A percentile compares a stretch with the other conserved stretches of the same genome.
Conservation (phyloP, 2,797 vertebrate genomes). For the Cuculus canorus region DNA sequence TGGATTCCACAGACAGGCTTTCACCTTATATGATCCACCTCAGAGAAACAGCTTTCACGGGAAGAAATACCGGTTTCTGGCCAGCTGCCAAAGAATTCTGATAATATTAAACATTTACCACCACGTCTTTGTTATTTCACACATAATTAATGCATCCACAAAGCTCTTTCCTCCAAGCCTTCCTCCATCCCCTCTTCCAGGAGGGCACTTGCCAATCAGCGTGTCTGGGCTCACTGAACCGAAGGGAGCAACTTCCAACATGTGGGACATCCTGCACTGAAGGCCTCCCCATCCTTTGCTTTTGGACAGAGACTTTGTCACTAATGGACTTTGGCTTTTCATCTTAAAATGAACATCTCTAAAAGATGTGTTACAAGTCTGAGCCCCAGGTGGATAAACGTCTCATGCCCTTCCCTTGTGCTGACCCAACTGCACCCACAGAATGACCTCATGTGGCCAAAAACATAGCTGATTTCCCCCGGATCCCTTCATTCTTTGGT, state of each 20-base stretch:
- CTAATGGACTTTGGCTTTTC: background rate
- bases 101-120: background rate
- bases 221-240: background rate
- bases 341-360: background rate
- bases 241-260: background rate
- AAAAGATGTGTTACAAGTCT: background rate
- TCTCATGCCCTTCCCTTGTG: background rate
- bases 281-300: background rate
- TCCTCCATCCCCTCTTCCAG: background rate
- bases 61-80: background rate
- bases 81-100: background rate
- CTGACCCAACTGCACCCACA: background rate
- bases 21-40: background rate
- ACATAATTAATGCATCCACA: background rate
- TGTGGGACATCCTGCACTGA: fast-evolving
- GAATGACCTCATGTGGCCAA: fast-evolving
- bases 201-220: background rate
- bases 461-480: background rate
- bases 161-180: background rate
- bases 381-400: background rate
- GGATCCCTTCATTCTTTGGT: background rate
- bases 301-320: background rate
- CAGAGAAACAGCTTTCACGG: background rate
- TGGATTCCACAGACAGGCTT: background rate
- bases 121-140: background rate